phyloP scores from a whole-genome alignment of 2,113 vertebrate genomes.

The Turnix velox region DNA sequence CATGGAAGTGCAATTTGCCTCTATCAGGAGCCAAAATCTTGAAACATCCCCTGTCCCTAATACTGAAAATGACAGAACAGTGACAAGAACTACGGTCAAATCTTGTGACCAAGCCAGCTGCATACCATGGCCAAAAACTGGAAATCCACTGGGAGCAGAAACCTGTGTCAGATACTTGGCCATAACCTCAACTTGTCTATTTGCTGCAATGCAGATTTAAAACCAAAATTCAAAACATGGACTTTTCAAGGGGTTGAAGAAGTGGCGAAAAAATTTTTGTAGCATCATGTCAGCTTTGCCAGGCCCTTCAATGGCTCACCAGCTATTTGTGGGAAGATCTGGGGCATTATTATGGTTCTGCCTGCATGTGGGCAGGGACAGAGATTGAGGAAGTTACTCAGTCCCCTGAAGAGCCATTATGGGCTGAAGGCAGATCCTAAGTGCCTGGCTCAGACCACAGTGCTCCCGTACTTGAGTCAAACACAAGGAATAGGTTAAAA shows the following conservation, averaged over 20 bases:
- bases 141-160: neutral
- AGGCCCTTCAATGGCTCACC: neutral
- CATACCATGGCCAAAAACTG: accelerated
- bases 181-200: neutral
- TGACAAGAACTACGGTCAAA: neutral
- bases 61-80: neutral
- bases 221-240: neutral
- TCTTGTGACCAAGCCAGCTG: neutral
- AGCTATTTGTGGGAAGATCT: neutral
- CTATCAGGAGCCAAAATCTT: neutral
- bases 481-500: neutral
- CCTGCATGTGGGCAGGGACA: accelerated
- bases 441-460: neutral
- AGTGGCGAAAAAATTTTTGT: accelerated
- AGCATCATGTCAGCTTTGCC: neutral
- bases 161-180: neutral
- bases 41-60: neutral
- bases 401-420: neutral
- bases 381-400: accelerated
- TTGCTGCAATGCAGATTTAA: neutral
- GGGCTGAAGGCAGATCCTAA: neutral
- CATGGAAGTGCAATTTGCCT: neutral
- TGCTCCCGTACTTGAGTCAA: accelerated
- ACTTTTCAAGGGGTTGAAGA: neutral
- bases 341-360: accelerated